A percentile compares a stretch with the other conserved stretches of the same genome.
Conservation (phyloP, 2,888 invertebrate species). For the Agrotis puta region DNA sequence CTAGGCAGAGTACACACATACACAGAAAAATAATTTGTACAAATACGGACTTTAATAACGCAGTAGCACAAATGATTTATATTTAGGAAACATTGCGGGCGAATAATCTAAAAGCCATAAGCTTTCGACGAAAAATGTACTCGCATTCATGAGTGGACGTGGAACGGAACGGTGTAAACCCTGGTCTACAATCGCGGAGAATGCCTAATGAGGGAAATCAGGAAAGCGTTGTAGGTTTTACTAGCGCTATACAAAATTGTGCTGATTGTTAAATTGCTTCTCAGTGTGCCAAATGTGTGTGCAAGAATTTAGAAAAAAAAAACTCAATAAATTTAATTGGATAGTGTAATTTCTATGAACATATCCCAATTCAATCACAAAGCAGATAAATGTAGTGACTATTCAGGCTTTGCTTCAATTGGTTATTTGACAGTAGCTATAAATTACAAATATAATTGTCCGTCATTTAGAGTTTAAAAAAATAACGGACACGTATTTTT, state of each 20-base stretch:
- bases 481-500: too few species aligned
- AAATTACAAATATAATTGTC: too few species aligned
- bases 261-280: neutral
- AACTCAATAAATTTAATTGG: too few species aligned
- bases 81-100: conserved; percentile 73
- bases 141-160: conserved; percentile 78
- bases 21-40: conserved; percentile 51
- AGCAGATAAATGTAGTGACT: too few species aligned
- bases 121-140: conserved; percentile 86
- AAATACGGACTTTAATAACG: conserved; percentile 61
- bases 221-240: neutral
- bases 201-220: conserved; percentile 43
- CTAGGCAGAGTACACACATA: conserved; percentile 47
- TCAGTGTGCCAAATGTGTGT: too few species aligned
- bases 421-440: too few species aligned
- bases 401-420: too few species aligned
- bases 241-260: neutral
- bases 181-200: conserved; percentile 60
- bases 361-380: neutral
- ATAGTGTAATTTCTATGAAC: too few species aligned
- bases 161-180: conserved; percentile 64
- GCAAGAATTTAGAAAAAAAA: too few species aligned
- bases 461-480: too few species aligned
- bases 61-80: conserved; percentile 68
- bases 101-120: conserved; percentile 88